phyloP scores from a whole-genome alignment of 2,113 vertebrate genomes.

The Lophochroa leadbeateri region DNA sequence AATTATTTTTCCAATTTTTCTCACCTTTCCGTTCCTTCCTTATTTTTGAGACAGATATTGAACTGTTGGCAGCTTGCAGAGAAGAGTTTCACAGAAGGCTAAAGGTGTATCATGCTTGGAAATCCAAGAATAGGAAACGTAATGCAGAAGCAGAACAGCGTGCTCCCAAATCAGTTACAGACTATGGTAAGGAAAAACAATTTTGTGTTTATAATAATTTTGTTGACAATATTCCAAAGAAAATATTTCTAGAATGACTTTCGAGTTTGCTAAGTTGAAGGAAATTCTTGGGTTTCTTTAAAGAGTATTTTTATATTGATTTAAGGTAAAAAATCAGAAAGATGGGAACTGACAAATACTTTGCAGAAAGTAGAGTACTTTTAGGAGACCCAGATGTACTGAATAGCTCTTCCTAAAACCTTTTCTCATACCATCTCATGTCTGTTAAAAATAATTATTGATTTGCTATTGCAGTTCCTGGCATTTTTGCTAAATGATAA shows the following conservation, averaged over 20 bases:
- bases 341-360: neutral
- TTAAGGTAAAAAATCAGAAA: neutral
- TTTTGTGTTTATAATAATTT: neutral
- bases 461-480: neutral
- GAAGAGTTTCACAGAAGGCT: conserved; percentile 97
- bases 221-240: neutral
- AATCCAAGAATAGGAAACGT: conserved; percentile 97
- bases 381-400: neutral
- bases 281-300: neutral
- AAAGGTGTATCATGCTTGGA: conserved; percentile 98
- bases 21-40: neutral
- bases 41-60: conserved; percentile 83
- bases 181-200: conserved; percentile 85
- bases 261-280: neutral
- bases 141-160: conserved; percentile 89
- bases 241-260: neutral
- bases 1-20: neutral
- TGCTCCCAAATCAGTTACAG: conserved; percentile 91
- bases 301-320: neutral
- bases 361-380: neutral
- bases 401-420: neutral
- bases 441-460: neutral
- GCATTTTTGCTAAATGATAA: neutral
- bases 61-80: conserved; percentile 92
- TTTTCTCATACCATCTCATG: neutral